Conservation (phyloP, 2,797 vertebrate genomes). For the Myotis findleyi region DNA sequence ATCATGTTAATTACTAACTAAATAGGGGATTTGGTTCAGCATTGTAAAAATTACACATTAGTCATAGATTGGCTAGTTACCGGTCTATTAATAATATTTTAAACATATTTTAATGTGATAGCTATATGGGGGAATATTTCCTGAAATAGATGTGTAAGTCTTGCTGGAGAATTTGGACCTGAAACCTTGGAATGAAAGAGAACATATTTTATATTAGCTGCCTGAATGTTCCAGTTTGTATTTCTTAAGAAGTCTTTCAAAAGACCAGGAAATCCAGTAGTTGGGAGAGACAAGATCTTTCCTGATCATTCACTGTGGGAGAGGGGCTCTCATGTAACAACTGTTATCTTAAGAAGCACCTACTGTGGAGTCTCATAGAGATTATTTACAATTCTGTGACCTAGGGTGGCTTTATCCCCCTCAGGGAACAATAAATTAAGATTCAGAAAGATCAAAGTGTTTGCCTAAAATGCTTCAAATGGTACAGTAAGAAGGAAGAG, state of each 20-base stretch:
- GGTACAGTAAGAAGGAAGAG: background rate
- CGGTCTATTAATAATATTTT: background rate
- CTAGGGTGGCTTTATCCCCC: background rate
- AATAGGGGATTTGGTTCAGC: background rate
- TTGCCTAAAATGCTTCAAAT: slow-evolving; percentile 28
- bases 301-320: background rate
- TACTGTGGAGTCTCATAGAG: background rate
- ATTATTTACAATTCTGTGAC: background rate
- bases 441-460: background rate
- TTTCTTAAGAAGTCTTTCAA: slow-evolving; percentile 1
- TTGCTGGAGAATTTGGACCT: background rate
- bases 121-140: background rate
- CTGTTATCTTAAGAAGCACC: background rate
- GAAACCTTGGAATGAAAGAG: background rate
- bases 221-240: background rate
- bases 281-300: background rate
- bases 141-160: background rate
- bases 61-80: background rate
- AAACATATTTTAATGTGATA: background rate
- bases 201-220: background rate
- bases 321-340: background rate
- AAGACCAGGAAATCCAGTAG: background rate
- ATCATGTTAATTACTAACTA: background rate
- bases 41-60: slow-evolving; percentile 11
- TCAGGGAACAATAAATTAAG: background rate